Conservation (phyloP, 1,140 invertebrate species). For the Teleogryllus occipitalis region DNA sequence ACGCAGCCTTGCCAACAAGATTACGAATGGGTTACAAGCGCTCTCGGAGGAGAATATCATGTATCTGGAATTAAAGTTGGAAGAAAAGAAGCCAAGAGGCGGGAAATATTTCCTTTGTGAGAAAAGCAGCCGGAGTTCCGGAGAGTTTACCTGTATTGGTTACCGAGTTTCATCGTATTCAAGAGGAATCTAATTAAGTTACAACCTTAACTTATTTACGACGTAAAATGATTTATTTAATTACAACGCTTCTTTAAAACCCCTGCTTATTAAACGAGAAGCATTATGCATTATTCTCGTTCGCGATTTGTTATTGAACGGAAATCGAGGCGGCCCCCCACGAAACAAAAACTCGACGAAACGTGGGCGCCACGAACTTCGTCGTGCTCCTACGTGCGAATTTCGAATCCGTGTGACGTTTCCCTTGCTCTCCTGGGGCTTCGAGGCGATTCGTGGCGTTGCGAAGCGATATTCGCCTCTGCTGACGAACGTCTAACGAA, state of each 20-base stretch:
- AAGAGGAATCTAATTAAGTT: neutral
- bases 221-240: neutral
- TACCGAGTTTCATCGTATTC: neutral
- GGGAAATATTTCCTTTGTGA: neutral
- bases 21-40: neutral
- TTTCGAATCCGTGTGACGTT: neutral
- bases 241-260: neutral
- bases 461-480: neutral
- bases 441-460: neutral
- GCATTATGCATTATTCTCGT: neutral
- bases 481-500: neutral
- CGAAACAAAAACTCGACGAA: neutral
- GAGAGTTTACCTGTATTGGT: neutral
- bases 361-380: neutral
- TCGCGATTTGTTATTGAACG: neutral
- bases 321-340: neutral
- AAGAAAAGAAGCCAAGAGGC: neutral
- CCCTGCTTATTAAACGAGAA: neutral
- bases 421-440: neutral
- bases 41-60: neutral
- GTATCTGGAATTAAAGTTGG: neutral
- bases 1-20: neutral
- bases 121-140: neutral
- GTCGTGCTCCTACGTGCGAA: neutral
- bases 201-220: neutral